Base-by-base conservation (phyloP, 2,113 vertebrate species). In the Gallinago jamesoni region DNA sequence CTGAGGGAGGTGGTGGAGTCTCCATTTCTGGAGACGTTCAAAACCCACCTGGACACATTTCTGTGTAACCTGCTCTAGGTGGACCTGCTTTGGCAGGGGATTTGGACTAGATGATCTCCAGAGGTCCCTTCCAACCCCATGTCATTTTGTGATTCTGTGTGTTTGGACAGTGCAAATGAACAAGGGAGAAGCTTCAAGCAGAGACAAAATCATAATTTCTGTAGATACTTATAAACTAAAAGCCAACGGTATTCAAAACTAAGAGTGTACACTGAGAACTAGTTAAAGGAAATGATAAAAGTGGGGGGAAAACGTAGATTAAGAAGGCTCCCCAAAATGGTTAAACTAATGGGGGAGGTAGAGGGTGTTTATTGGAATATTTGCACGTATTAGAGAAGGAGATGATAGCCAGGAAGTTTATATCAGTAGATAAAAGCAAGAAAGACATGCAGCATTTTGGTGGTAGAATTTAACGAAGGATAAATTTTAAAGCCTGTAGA, bases 311-410 rank as follows among this genome's bases (percentile, higher is more conserved):
- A 21, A 69, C 28, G 15, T 33, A 41, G n/a, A 66, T 25, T 50
- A 55, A 50, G 22, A n/a, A 37, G 35, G 31, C 41, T 84, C 12
- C 14, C 4, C 0, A 1, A 12, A 75, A 48, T 0, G 1, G 30
- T 43, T 81, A 17, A 85, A 60, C 6, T 67, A 43, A 19, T 13
- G 4, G 28, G 14, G 11, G 8, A 66, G n/a, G 39, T 1, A 47
- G 1, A 7, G 10, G 8, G 22, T 66, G 31, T 89, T 89, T 45
- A 7, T 39, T 30, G 63, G 15, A 66, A 66, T 66, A 50, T 23
- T 67, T 89, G 59, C 45, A n/a, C 37, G 20, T 53, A 6, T 64
- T 81, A 60, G 39, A 60, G 75, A 15, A 80, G 68, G 31, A 45
- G 50, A 45, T 60, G n/a, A 48, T 15, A 66, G 35, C 35, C 10